phyloP scores from a whole-genome alignment of 2,113 vertebrate species.

The Lepus europaeus region DNA sequence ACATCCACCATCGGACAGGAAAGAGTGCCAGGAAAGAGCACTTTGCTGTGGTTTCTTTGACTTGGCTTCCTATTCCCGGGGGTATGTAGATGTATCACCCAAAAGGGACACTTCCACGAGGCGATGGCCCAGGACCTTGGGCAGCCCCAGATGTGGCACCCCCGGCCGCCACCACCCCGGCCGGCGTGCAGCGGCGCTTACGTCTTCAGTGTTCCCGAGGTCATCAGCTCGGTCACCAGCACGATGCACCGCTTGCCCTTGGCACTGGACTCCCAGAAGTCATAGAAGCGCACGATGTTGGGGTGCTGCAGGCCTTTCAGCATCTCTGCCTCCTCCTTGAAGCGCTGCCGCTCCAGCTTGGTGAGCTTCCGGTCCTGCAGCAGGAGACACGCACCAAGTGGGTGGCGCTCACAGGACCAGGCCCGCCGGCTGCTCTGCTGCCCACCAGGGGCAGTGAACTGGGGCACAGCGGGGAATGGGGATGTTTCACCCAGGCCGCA shows the following conservation, averaged over 20 bases:
- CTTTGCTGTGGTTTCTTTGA: background rate
- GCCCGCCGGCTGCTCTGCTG: background rate
- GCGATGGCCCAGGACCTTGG: background rate
- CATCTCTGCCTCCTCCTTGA: conserved; percentile 99
- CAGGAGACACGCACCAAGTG: background rate
- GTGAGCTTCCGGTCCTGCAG: conserved; percentile 96
- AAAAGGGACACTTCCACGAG: background rate
- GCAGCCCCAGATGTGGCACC: background rate
- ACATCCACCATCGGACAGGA: background rate
- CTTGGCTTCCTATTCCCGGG: background rate
- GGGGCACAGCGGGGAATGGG: too few relatives aligned
- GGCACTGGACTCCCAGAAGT: conserved; percentile 97
- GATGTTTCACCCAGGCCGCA: too few relatives aligned
- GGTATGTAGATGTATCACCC: background rate
- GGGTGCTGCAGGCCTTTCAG: conserved; percentile 98
- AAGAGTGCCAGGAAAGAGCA: too few relatives aligned
- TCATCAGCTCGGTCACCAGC: conserved; percentile 98
- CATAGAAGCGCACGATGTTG: conserved; percentile 98
- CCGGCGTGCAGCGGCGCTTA: conserved; percentile 84
- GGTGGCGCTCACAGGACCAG: background rate
- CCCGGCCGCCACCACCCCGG: background rate
- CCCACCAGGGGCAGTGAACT: background rate
- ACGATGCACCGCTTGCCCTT: conserved; percentile 98
- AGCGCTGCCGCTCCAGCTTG: conserved; percentile 96
- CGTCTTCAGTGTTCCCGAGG: conserved; percentile 99